A percentile compares a stretch with the other conserved stretches of the same genome.
Evolutionary conservation across 2,113 vertebrate species (phyloP).

Genomic region (Crypturellus undulatus): DNA sequence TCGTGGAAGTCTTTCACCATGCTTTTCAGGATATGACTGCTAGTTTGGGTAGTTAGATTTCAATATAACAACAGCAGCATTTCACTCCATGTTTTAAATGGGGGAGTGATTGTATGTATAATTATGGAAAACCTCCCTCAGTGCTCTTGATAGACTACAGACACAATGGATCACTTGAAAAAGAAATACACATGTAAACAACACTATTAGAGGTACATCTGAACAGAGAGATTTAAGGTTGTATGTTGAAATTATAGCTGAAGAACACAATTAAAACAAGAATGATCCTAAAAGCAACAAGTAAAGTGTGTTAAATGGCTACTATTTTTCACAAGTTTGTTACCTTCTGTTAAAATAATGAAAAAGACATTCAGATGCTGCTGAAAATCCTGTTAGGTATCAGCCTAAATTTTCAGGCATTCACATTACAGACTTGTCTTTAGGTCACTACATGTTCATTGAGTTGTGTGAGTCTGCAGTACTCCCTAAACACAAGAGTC

Average conservation of each 20-base stretch:
- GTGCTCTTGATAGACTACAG: background rate
- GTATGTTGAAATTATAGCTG: background rate
- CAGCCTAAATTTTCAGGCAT: background rate
- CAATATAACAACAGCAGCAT: background rate
- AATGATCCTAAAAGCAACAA: background rate
- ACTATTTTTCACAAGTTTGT: background rate
- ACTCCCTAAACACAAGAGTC: background rate
- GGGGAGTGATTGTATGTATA: background rate
- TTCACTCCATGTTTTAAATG: background rate
- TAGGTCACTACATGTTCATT: background rate
- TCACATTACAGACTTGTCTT: background rate
- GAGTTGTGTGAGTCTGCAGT: rapidly evolving
- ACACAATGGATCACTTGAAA: background rate
- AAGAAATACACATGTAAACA: background rate
- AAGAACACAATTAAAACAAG: background rate
- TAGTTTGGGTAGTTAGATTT: background rate
- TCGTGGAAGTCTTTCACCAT: background rate
- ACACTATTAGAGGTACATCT: background rate
- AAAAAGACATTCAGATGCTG: background rate
- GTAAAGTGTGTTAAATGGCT: background rate
- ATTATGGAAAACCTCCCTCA: constrained; percentile 2
- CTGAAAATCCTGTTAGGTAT: background rate
- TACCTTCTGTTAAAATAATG: background rate
- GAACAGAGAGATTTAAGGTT: background rate
- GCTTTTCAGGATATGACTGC: background rate